Evolutionary conservation across 2,797 vertebrate species (phyloP).

Genomic region (Microcaecilia unicolor): DNA sequence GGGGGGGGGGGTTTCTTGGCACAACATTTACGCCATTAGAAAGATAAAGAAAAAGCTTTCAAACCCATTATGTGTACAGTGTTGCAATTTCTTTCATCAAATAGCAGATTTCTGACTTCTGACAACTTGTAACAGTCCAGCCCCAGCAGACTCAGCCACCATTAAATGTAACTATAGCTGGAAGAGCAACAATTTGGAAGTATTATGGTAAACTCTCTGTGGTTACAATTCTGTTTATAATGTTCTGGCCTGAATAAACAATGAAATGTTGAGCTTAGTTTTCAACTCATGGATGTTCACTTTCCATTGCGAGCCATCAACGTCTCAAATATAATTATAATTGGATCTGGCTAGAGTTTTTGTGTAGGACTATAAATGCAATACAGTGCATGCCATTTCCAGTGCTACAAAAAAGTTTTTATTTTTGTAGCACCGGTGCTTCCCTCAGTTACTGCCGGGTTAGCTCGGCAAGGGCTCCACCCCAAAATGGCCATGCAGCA

Average conservation of each 20-base stretch:
- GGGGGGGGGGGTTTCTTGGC: rapidly evolving
- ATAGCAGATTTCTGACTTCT: not conserved
- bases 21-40: not conserved
- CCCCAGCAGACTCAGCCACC: not conserved
- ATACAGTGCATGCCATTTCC: too few relatives aligned
- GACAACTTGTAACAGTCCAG: not conserved
- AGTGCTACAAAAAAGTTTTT: too few relatives aligned
- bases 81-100: not conserved
- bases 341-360: too few relatives aligned
- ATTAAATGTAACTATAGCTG: not conserved
- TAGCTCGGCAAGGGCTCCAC: too few relatives aligned
- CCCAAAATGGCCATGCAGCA: too few relatives aligned
- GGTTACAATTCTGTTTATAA: not conserved
- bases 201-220: not conserved
- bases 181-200: rapidly evolving
- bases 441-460: too few relatives aligned
- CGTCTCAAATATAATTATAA: too few relatives aligned
- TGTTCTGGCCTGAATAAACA: rapidly evolving
- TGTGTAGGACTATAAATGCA: too few relatives aligned
- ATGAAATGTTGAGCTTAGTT: not conserved
- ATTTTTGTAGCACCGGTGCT: too few relatives aligned
- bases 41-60: not conserved
- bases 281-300: not conserved
- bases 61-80: not conserved
- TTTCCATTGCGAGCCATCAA: too few relatives aligned